Base-by-base conservation (phyloP, 2,113 vertebrate genomes). In the Pycnonotus jocosus region DNA sequence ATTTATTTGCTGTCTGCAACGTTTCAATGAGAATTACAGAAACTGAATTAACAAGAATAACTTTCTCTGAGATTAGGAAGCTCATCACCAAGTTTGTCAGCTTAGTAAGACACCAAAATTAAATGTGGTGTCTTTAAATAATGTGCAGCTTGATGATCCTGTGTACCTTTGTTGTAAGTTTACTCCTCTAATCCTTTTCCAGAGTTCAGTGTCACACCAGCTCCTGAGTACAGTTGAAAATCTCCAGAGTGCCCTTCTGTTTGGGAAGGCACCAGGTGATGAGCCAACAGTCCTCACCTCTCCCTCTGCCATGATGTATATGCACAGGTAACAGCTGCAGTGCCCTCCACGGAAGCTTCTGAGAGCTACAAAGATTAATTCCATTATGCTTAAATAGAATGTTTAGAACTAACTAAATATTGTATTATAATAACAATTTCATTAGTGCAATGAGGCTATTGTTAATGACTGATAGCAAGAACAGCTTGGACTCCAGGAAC, bases 241-340 rank as follows among this genome's bases (percentile, higher is more conserved):
- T 44, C 95, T 99, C 56, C 99, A 99, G 90, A 98, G 97, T 22
- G 96, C 98, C 76, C 97, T 99, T 69, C 97, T 99, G 56, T 97
- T 97, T 69, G 98, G 98, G 51, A 99, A 97, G 79, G 82, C 97
- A 35, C 96, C 98, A 0, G 86, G 98, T 53, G 95, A 95, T 50
- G 98, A 97, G 22, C 98, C 99, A 6, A 96, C 92, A 66, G 96
- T 98, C 12, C 96, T 99, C 60, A 97, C 81, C 27, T 93, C 98
- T 65, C 97, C 98, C 31, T 98, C 98, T 79, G 98, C 99, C 91
- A 98, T 98, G 6, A 96, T 99, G 83, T 99, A 99, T 42, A 98
- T 98, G 35, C 98, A 98, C 97, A 99, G 99, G 99, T 99, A 98
- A 94, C 57, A n/a, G 11, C 20, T 45, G 42, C 38, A 18, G 17